A percentile compares a stretch with the other conserved stretches of the same genome.
These are phyloP conservation scores for Dione juno DNA, from an alignment of 2,888 invertebrate genomes.

Conservation along the genomic window DNA sequence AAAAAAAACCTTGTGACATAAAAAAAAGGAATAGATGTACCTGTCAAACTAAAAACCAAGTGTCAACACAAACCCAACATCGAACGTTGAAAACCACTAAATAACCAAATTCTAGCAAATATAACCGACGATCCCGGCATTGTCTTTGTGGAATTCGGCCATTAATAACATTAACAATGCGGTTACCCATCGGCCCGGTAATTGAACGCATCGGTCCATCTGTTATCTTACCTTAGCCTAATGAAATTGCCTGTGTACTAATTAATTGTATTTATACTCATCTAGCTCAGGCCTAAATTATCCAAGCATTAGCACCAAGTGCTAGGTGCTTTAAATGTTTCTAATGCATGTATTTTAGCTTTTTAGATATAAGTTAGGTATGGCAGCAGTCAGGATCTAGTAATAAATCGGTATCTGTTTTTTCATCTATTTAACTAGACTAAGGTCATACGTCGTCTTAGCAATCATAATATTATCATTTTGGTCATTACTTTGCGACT, in stretches of 20 bases:
- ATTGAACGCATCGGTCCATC: slow-evolving; percentile 64
- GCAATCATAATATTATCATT: too few relatives aligned
- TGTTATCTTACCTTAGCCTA: slow-evolving; percentile 62
- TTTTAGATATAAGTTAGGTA: too few relatives aligned
- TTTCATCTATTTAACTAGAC: too few relatives aligned
- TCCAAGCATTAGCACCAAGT: neutral
- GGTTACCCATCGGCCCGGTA: slow-evolving; percentile 57
- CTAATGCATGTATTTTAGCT: neutral
- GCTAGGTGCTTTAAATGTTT: neutral
- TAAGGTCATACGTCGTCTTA: too few relatives aligned
- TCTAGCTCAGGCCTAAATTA: slow-evolving; percentile 32
- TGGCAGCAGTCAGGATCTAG: too few relatives aligned
- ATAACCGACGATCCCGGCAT: slow-evolving; percentile 54
- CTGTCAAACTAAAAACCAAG: neutral
- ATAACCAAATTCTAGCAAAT: slow-evolving; percentile 39
- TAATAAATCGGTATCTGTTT: too few relatives aligned
- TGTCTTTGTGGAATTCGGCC: slow-evolving; percentile 65
- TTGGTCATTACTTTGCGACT: too few relatives aligned
- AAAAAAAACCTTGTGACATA: too few relatives aligned
- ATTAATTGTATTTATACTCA: slow-evolving; percentile 56
- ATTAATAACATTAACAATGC: slow-evolving; percentile 74
- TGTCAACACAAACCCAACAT: slow-evolving; percentile 8
- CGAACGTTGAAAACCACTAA: slow-evolving; percentile 36
- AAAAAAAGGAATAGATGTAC: too few relatives aligned
- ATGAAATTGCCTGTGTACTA: slow-evolving; percentile 64